A percentile compares a stretch with the other conserved stretches of the same genome.
Conservation (phyloP, 2,113 vertebrate genomes). For the Phoenicopterus ruber region DNA sequence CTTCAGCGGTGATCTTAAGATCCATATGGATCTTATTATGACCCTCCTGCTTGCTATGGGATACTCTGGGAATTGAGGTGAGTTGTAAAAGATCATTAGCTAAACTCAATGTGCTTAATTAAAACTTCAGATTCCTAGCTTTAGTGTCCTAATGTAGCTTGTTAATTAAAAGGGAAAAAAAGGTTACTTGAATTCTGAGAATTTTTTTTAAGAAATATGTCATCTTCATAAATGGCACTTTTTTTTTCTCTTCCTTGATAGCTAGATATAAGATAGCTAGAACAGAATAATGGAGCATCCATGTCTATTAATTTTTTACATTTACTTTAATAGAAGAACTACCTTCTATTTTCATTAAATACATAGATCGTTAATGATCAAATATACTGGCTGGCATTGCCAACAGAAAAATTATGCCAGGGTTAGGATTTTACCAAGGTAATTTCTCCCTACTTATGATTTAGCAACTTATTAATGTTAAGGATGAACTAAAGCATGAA, state of each 20-base stretch:
- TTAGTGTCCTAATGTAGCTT: neutral
- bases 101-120: conserved; percentile 19
- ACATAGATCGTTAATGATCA: neutral
- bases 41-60: neutral
- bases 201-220: neutral
- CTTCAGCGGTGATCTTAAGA: neutral
- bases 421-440: neutral
- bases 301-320: neutral
- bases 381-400: neutral
- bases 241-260: neutral
- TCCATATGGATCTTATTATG: conserved; percentile 12
- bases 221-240: neutral
- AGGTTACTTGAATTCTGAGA: neutral
- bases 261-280: neutral
- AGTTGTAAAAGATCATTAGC: conserved; percentile 5
- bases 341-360: neutral
- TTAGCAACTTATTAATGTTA: neutral
- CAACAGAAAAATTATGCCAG: neutral
- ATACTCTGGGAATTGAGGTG: neutral
- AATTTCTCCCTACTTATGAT: neutral
- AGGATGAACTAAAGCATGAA: neutral
- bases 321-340: neutral
- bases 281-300: neutral
- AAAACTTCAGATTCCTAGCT: conserved; percentile 2
- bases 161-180: conserved; percentile 10